Evolutionary conservation across 1,140 invertebrate species (phyloP).

Genomic region (Megalonaias nervosa): DNA sequence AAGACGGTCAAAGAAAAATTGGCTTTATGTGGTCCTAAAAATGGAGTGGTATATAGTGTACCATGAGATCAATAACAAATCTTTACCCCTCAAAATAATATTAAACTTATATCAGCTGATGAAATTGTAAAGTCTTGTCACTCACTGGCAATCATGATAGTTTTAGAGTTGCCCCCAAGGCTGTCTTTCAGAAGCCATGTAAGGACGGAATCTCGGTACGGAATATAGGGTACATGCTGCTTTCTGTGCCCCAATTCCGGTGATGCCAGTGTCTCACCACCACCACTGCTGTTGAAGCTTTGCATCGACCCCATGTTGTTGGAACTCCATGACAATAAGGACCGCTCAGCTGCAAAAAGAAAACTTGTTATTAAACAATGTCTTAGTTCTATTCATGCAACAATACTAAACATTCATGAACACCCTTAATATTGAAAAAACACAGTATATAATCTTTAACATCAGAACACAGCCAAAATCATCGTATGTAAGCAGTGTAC

Average conservation of each 20-base stretch:
- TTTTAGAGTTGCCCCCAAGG: constrained; percentile 93
- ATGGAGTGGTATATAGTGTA: no score
- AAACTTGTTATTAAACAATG: not conserved
- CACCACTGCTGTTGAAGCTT: constrained; percentile 41
- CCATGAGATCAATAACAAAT: no score
- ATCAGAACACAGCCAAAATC: no score
- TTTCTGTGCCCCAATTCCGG: constrained; percentile 33
- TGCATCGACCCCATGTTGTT: constrained; percentile 52
- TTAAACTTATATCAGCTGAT: no score
- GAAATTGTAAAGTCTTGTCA: constrained; percentile 14
- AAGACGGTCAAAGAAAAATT: no score
- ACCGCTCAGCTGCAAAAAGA: constrained; percentile 56
- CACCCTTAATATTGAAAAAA: no score
- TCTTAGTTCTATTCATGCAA: no score
- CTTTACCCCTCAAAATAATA: no score
- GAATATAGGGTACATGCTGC: constrained; percentile 78
- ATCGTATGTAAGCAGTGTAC: no score
- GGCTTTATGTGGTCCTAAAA: no score
- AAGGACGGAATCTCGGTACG: constrained; percentile 92
- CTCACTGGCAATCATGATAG: constrained; percentile 90
- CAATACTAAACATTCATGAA: no score
- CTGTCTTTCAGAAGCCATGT: constrained; percentile 94
- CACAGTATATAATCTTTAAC: not conserved
- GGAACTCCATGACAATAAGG: constrained; percentile 53
- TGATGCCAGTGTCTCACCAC: constrained; percentile 23